Percentiles rank a stretch among this genome's conserved stretches.
phyloP scores from a whole-genome alignment of 2,797 vertebrate species.

The Novumbra hubbsi region DNA sequence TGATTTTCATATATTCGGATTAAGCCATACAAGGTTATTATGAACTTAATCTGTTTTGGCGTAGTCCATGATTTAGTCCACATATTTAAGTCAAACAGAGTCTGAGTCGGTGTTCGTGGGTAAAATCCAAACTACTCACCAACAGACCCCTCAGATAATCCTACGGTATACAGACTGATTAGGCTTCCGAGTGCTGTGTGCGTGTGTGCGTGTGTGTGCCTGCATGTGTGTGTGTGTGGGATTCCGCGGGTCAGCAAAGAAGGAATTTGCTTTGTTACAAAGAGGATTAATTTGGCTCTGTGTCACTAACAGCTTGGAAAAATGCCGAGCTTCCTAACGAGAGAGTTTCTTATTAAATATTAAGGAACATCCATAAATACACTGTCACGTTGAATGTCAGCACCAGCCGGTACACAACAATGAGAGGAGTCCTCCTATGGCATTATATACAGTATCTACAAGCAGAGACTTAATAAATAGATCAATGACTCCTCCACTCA shows the following conservation, averaged over 20 bases:
- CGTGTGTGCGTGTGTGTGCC: conserved; percentile 7
- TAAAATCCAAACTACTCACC: conserved; percentile 54
- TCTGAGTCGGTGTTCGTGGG: conserved; percentile 60
- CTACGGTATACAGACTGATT: conserved; percentile 63
- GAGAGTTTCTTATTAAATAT: conserved; percentile 67
- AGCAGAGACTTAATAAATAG: not conserved
- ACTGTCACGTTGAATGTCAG: conserved; percentile 48
- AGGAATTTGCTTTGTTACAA: conserved; percentile 77
- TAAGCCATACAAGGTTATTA: not conserved
- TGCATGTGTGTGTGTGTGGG: conserved; percentile 9
- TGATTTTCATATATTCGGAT: not conserved
- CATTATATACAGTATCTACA: not conserved
- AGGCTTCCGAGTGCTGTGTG: conserved; percentile 46
- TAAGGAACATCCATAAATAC: conserved; percentile 63
- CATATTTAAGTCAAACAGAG: not conserved
- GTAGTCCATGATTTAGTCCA: not conserved
- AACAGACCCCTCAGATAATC: conserved; percentile 63
- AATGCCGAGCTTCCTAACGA: conserved; percentile 56
- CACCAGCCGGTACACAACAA: not conserved
- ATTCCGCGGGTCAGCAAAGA: conserved; percentile 64
- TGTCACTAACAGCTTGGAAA: conserved; percentile 67
- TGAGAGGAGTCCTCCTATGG: not conserved
- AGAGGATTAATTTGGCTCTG: conserved; percentile 74
- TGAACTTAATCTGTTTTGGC: not conserved
- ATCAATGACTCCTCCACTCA: not conserved